Evolutionary conservation across 2,113 vertebrate species (phyloP).

Genomic region (Hyaena hyaena): DNA sequence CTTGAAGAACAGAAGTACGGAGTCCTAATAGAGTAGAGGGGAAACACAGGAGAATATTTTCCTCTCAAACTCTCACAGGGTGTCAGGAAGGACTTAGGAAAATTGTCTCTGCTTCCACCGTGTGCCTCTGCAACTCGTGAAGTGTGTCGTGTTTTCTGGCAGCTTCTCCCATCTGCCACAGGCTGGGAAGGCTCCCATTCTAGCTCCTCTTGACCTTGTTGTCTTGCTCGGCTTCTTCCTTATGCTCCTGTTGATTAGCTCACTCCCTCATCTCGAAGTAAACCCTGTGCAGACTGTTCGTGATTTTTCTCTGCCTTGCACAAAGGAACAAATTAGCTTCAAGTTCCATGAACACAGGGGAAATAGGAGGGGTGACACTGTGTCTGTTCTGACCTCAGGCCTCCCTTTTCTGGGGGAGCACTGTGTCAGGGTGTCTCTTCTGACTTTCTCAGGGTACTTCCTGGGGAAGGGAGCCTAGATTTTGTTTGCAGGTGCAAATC

Average conservation of each 20-base stretch:
- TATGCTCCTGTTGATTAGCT: not conserved
- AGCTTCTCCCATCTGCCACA: too few relatives aligned
- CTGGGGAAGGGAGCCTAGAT: not conserved
- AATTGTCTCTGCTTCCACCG: too few relatives aligned
- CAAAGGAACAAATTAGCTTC: not conserved
- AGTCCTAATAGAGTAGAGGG: not conserved
- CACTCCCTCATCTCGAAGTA: not conserved
- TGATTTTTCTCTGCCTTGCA: not conserved
- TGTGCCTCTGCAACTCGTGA: not conserved
- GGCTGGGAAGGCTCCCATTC: not conserved
- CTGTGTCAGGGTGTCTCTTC: not conserved
- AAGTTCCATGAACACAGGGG: not conserved
- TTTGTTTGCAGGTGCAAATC: not conserved
- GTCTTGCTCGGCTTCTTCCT: not conserved
- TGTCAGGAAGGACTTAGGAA: not conserved
- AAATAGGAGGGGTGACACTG: not conserved
- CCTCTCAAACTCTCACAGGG: not conserved
- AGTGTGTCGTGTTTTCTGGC: not conserved
- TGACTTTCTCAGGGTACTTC: not conserved
- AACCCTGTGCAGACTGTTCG: not conserved
- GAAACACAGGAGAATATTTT: not conserved
- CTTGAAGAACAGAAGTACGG: not conserved
- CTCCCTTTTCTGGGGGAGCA: not conserved
- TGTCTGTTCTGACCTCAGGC: not conserved
- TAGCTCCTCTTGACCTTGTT: not conserved